These are phyloP conservation scores for Leptinotarsa undecemlineata DNA, from an alignment of 1,140 invertebrate species.

Conservation along the genomic window DNA sequence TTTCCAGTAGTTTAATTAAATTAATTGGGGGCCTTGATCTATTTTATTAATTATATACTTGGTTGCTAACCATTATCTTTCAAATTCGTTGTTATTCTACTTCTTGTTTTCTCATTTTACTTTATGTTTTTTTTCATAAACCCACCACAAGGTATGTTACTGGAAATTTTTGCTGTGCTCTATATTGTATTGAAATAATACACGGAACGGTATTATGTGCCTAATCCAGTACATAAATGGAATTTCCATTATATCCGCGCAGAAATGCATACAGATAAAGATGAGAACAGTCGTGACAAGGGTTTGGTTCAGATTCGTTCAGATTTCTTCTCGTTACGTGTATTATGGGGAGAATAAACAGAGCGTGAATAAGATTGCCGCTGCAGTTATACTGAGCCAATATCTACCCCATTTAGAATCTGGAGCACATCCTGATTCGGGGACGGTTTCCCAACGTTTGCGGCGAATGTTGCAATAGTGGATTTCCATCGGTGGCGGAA, in stretches of 20 bases:
- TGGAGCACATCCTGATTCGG: not conserved
- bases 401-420: not conserved
- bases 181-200: not conserved
- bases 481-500: too few species aligned
- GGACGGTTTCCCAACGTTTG: too few species aligned
- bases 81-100: too few species aligned
- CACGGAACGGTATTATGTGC: not conserved
- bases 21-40: too few species aligned
- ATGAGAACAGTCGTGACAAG: not conserved
- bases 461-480: too few species aligned
- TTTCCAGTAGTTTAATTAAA: too few species aligned
- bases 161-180: too few species aligned
- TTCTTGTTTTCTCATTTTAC: too few species aligned
- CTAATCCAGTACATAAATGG: not conserved
- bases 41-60: too few species aligned
- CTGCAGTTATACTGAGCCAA: conserved; percentile 8
- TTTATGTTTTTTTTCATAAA: too few species aligned
- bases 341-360: conserved; percentile 30
- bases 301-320: conserved; percentile 6
- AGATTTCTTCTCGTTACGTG: conserved; percentile 25
- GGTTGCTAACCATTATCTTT: too few species aligned
- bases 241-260: not conserved
- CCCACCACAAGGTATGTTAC: too few species aligned
- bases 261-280: not conserved
- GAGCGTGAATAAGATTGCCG: conserved; percentile 38